Evolutionary conservation across 1,140 invertebrate genomes (phyloP).

Genomic region (Subanguina moxae): DNA sequence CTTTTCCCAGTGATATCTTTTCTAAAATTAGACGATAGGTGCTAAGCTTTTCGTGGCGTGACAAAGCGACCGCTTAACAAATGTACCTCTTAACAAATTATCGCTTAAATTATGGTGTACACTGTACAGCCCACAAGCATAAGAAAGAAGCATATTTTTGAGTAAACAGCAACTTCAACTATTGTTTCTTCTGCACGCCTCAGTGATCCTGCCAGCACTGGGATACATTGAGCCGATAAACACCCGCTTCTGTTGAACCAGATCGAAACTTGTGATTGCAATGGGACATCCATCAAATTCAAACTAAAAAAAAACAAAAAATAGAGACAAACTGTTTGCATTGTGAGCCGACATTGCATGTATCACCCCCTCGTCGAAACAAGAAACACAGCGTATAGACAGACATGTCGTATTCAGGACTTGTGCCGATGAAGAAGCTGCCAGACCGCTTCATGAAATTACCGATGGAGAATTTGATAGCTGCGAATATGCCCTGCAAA

Average conservation of each 20-base stretch:
- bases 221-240: conserved; percentile 17
- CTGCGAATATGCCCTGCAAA: neutral
- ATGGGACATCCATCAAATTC: conserved; percentile 24
- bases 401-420: conserved; percentile 84
- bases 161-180: neutral
- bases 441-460: conserved; percentile 57
- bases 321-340: too few relatives aligned
- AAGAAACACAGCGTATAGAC: conserved; percentile 80
- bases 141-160: neutral
- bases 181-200: neutral
- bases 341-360: conserved; percentile 9
- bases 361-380: conserved; percentile 63
- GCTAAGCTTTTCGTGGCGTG: too few relatives aligned
- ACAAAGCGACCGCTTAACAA: too few relatives aligned
- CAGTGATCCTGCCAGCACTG: conserved; percentile 12
- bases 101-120: too few relatives aligned
- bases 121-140: too few relatives aligned
- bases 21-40: too few relatives aligned
- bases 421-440: conserved; percentile 76
- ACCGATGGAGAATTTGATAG: conserved; percentile 69
- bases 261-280: conserved; percentile 20
- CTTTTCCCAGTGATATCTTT: too few relatives aligned
- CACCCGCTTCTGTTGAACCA: conserved; percentile 11
- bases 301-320: conserved; percentile 7
- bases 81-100: too few relatives aligned